Evolutionary conservation across 2,113 vertebrate species (phyloP).

Genomic region (Sapajus apella): DNA sequence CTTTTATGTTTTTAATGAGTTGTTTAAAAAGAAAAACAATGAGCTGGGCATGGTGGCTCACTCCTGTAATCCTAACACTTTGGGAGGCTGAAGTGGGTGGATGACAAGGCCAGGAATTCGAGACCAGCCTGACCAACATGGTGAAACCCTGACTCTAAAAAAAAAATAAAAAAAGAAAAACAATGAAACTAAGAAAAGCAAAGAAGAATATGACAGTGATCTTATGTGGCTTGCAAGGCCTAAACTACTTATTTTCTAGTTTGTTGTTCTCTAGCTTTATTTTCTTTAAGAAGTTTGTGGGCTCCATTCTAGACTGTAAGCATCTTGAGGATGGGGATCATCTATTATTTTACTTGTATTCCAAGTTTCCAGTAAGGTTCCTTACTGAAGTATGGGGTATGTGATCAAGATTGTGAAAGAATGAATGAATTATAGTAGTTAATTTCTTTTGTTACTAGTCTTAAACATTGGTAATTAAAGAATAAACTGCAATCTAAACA

Average conservation of each 20-base stretch:
- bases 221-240: background rate
- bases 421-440: background rate
- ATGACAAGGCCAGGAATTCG: no score
- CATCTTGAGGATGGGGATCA: background rate
- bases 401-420: background rate
- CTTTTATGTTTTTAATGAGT: constrained; percentile 12
- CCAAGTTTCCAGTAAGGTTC: background rate
- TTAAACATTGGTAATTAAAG: background rate
- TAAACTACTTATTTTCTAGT: background rate
- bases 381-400: background rate
- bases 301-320: background rate
- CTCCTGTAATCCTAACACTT: no score
- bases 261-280: background rate
- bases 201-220: background rate
- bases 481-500: background rate
- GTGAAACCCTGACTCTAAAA: background rate
- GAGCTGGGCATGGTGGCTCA: background rate
- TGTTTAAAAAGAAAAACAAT: background rate
- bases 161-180: background rate
- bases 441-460: constrained; percentile 1
- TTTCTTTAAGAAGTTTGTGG: background rate
- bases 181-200: background rate
- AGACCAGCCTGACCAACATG: no score
- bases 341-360: background rate
- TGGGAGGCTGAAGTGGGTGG: no score